Evolutionary conservation across 2,888 invertebrate species (phyloP), one percentile per base, ranked within the genome.

Genomic region (Aleiodes alternator): DNA sequence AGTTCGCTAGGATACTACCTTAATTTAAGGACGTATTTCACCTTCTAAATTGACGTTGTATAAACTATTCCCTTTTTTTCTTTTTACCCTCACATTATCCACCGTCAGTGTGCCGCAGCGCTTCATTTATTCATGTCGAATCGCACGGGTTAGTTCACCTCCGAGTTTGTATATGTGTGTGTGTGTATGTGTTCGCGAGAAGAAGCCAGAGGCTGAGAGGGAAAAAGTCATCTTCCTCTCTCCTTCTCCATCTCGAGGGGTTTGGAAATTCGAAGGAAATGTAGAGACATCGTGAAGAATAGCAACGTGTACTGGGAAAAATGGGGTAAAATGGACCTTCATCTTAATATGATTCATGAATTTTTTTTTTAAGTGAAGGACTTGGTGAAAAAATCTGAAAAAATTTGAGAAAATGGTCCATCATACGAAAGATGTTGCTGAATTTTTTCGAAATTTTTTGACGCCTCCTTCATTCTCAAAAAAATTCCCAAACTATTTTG

Each of bases 71-170:
- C 23, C 23, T 23, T 43, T 34, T 61, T 61, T 61, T 43, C 48
- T 43, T 34, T 34, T 34, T 34, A 6, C 34, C 9, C 11, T 12
- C 64, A 38, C 59, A 57, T 70, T 56, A 77, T 56, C 77, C 74
- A 74, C 80, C 76, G 75, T 81, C 77, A 64, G 51, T 70, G 78
- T 78, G 75, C 78, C 80, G 79, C 81, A 80, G 79, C 77, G 79
- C 79, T 86, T 87, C 86, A 88, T 88, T 88, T 88, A 89, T 88
- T 87, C 87, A 87, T 86, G 84, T 83, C 80, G 79, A 81, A 79
- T 79, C 79, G 81, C 80, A 76, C 75, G 55, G 76, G 78, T 53
- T 72, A 73, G 77, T 76, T 79, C 79, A 43, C 76, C 72, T 57
- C 77, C 77, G 80, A 82, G 81, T 81, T 81, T 82, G 80, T 78